Percentiles rank a stretch among this genome's conserved stretches.
Conservation (phyloP, 1,140 invertebrate genomes). For the Drosophila miranda region DNA sequence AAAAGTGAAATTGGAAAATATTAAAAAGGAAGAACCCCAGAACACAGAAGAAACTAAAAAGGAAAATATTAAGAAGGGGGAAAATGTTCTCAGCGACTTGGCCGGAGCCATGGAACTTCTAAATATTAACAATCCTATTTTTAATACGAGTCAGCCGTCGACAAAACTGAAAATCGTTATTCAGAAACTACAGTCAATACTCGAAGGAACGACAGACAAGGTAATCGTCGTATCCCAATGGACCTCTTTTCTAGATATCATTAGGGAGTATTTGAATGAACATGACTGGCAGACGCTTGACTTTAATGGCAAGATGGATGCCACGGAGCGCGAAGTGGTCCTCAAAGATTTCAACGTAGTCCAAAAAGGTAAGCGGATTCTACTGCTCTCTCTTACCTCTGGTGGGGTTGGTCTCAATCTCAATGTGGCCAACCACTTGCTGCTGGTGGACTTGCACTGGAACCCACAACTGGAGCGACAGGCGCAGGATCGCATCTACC, state of each 20-base stretch:
- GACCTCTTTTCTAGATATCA: slow-evolving; percentile 33
- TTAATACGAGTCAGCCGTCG: slow-evolving; percentile 26
- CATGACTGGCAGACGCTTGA: slow-evolving; percentile 26
- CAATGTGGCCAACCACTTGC: slow-evolving; percentile 58
- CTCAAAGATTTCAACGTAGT: slow-evolving; percentile 37
- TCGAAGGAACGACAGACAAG: slow-evolving; percentile 42
- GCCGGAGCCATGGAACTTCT: slow-evolving; percentile 26
- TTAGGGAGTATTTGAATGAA: slow-evolving; percentile 23
- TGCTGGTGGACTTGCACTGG: slow-evolving; percentile 56
- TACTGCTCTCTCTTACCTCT: slow-evolving; percentile 49
- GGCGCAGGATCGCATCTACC: slow-evolving; percentile 63
- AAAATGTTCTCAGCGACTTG: not conserved
- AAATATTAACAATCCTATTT: slow-evolving; percentile 49
- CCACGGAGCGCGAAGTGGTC: slow-evolving; percentile 25
- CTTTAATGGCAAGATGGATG: slow-evolving; percentile 42
- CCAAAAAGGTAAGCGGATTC: slow-evolving; percentile 25
- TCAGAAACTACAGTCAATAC: slow-evolving; percentile 29
- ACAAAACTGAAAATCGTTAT: slow-evolving; percentile 39
- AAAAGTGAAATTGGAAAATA: too few species aligned
- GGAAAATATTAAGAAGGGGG: too few species aligned
- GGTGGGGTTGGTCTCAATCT: slow-evolving; percentile 61
- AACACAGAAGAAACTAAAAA: not conserved
- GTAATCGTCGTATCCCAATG: slow-evolving; percentile 57
- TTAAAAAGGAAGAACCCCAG: not conserved
- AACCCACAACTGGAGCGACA: slow-evolving; percentile 57